Percentiles rank a stretch among this genome's conserved stretches.
These are phyloP conservation scores for silkworm (Bombyx mori) DNA, from an alignment of 1,140 invertebrate species.

Conservation along the genomic window ASM3026992v2 NC_085107.1:9257001-9257500, in stretches of 20 bases:
- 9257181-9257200: neutral
- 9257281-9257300: constrained; percentile 6
- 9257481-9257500: too few species aligned
- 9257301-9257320: neutral
- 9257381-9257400: neutral
- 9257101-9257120: constrained; percentile 22
- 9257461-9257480: too few species aligned
- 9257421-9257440: neutral
- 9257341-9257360: neutral
- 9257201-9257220: constrained; percentile 68
- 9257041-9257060: neutral
- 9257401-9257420: neutral
- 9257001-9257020: neutral
- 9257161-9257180: constrained; percentile 37
- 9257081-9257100: constrained; percentile 12
- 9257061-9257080: constrained; percentile 9
- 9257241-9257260: constrained; percentile 88
- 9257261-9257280: constrained; percentile 30
- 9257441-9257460: neutral
- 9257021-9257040: neutral
- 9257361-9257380: neutral
- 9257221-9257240: constrained; percentile 80
- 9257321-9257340: neutral
- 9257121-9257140: constrained; percentile 16
- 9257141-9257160: constrained; percentile 25